Percentiles rank a stretch among this genome's conserved stretches.
phyloP scores from a whole-genome alignment of 2,888 invertebrate species.

The Lepidocyrtinus sp. region DNA sequence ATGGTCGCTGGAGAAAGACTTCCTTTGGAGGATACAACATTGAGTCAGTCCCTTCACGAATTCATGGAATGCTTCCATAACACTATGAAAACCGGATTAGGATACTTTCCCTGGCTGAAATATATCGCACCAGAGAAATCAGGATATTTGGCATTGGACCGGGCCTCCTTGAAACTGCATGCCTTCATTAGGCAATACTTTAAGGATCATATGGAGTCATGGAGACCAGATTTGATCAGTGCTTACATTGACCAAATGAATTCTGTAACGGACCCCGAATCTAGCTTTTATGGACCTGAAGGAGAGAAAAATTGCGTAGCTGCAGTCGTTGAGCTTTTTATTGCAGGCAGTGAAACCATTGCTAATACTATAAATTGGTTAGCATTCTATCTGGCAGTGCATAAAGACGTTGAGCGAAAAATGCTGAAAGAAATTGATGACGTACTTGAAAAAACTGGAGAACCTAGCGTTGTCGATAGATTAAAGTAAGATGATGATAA shows the following conservation, averaged over 20 bases:
- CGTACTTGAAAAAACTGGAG: conserved; percentile 17
- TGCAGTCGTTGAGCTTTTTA: background rate
- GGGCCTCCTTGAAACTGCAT: conserved; percentile 13
- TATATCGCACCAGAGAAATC: conserved; percentile 45
- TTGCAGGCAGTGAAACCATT: conserved; percentile 19
- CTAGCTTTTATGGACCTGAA: conserved; percentile 59
- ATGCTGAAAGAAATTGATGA: conserved; percentile 28
- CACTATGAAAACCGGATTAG: conserved; percentile 25
- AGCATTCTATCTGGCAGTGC: conserved; percentile 20
- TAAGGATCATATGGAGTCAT: conserved; percentile 22
- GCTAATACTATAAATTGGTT: conserved; percentile 22
- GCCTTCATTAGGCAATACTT: conserved; percentile 41
- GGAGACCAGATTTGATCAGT: conserved; percentile 57
- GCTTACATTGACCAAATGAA: conserved; percentile 54
- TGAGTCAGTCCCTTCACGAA: background rate
- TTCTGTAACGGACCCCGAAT: conserved; percentile 46
- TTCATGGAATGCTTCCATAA: background rate
- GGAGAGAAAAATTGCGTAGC: conserved; percentile 30
- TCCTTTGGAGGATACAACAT: conserved; percentile 56
- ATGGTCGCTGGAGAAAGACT: conserved; percentile 58
- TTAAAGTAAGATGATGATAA: conserved; percentile 21
- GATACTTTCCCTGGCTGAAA: conserved; percentile 50
- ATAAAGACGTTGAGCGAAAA: conserved; percentile 13
- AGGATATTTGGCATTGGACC: conserved; percentile 50
- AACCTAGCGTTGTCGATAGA: conserved; percentile 19